These are phyloP conservation scores for Phoeniculus purpureus DNA, from an alignment of 2,797 vertebrate genomes.

Conservation along the genomic window DNA sequence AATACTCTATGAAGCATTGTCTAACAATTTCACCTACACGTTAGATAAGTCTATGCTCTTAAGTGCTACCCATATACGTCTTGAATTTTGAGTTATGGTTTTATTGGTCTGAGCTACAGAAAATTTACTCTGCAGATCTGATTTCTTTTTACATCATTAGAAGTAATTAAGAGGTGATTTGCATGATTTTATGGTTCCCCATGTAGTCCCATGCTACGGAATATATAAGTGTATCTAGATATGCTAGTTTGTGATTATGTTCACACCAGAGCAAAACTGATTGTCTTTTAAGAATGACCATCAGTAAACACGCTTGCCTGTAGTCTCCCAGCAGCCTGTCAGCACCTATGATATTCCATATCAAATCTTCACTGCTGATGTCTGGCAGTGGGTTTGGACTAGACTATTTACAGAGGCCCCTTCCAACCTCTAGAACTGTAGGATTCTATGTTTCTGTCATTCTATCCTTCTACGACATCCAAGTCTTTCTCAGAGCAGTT, in stretches of 20 bases:
- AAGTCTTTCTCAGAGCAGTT: background rate
- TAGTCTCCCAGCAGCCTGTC: background rate
- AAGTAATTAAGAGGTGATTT: background rate
- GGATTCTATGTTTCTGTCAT: no score
- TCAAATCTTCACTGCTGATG: background rate
- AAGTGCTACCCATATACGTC: background rate
- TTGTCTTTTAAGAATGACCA: background rate
- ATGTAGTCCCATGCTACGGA: background rate
- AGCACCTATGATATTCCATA: background rate
- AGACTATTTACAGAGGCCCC: no score
- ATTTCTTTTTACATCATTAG: background rate
- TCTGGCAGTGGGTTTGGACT: no score
- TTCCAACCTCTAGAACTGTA: no score
- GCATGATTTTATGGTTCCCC: background rate
- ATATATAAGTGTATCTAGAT: background rate
- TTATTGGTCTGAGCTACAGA: background rate
- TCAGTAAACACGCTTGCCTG: background rate
- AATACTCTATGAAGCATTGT: conserved; percentile 3
- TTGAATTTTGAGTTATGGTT: background rate
- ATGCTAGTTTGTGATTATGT: background rate
- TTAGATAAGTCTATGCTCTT: conserved; percentile 24
- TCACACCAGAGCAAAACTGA: background rate
- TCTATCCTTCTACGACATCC: no score
- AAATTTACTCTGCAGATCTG: background rate
- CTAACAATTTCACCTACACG: conserved; percentile 18